Evolutionary conservation across 30 jellyfish, hydroid and myxozoan species (phyloP), one percentile per base, ranked within the genome.

Genomic region (Aurelia coerulea): DNA sequence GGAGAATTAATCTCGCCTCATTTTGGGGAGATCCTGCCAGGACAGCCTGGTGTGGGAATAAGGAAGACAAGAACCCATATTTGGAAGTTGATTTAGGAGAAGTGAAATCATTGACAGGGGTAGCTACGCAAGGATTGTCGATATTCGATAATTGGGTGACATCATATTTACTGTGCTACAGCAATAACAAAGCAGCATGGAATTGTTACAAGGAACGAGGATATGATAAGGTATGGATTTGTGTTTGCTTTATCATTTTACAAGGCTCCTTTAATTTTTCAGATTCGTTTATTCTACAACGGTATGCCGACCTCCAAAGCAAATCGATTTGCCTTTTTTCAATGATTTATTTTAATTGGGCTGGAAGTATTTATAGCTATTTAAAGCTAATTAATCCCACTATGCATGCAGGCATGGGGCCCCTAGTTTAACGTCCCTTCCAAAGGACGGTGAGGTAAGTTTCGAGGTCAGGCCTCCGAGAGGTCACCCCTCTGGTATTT

Each of bases 1-100:
- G 97, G 10, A 65, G 99, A 65, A 83, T 95, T 68, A 95, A 95
- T 63, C 93, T 95, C 11, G 97, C 97, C 74, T 91, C 97, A 12
- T 91, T 89, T 77, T 80, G 95, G 91, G 97, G 97, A 49, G 99
- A 95, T 79, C 99, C 99, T 41, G 99, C 99, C 11, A 91, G 99
- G 1, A 95, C 99, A 29, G 97, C 98, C 68, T 95, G 99, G 99
- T 95, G 99, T 85, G 99, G 98, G 16, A 84, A 60, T 32, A 90
- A 90, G 76, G 97, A 89, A 31, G 99, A 95, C 85, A 86, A 86
- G 66, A 95, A 70, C 66, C 99, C 99, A 62, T 90, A 85, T 81
- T 80, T 95, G 65, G 97, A 95, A 86, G 79, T 95, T 33, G 97
- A 95, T 56, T 88, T 95, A 51, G 91, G 92, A 19, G 97, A 87